These are phyloP conservation scores for Gandaritis pyraliata DNA, from an alignment of 2,888 invertebrate genomes.

Conservation along the genomic window DNA sequence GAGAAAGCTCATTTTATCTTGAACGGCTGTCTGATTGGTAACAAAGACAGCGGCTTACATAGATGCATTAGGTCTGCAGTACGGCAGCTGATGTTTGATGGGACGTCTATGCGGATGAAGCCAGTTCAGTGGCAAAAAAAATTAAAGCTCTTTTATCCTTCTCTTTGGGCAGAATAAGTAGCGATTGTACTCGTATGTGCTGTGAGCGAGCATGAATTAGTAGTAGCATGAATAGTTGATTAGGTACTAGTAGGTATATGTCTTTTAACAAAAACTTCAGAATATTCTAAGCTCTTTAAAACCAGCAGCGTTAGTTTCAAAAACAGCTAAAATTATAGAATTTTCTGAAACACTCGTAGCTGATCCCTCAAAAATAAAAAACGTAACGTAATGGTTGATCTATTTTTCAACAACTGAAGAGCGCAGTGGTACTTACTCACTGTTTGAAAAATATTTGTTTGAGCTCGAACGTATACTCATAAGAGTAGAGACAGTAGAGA, in stretches of 20 bases:
- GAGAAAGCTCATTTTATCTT: slow-evolving; percentile 6
- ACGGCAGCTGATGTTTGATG: slow-evolving; percentile 3
- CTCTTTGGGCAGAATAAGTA: too few relatives aligned
- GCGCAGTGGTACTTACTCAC: neutral
- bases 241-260: too few relatives aligned
- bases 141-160: neutral
- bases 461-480: slow-evolving; percentile 13
- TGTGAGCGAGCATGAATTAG: too few relatives aligned
- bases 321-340: too few relatives aligned
- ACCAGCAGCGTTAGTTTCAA: too few relatives aligned
- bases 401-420: slow-evolving; percentile 2
- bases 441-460: slow-evolving; percentile 30
- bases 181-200: too few relatives aligned
- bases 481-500: neutral
- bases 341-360: too few relatives aligned
- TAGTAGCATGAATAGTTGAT: too few relatives aligned
- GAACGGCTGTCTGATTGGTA: slow-evolving; percentile 8
- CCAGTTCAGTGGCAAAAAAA: neutral
- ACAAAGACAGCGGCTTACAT: slow-evolving; percentile 5
- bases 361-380: neutral
- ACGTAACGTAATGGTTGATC: neutral
- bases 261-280: too few relatives aligned
- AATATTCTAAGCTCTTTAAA: too few relatives aligned
- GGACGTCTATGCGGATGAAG: slow-evolving; percentile 1
- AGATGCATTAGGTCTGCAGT: slow-evolving; percentile 10